These are phyloP conservation scores for Centruroides sculpturatus DNA, from an alignment of 1,140 invertebrate species.

Conservation along the genomic window DNA sequence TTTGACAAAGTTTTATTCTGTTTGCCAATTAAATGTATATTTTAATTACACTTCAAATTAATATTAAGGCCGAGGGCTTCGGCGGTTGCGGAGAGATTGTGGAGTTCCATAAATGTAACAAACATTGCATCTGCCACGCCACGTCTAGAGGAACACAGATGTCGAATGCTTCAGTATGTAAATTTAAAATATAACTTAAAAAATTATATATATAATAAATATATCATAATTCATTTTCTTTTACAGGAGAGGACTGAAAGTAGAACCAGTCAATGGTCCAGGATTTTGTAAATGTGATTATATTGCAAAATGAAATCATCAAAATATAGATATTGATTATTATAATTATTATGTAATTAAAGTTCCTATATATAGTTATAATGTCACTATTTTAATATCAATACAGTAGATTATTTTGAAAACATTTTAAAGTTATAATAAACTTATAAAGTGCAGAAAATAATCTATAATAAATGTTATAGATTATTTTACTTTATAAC, in stretches of 20 bases:
- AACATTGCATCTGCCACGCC: slow-evolving; percentile 30
- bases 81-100: slow-evolving; percentile 69
- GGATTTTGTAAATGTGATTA: slow-evolving; percentile 26
- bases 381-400: too few species aligned
- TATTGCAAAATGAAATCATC: neutral
- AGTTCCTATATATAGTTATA: too few species aligned
- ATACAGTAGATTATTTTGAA: too few species aligned
- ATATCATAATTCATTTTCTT: neutral
- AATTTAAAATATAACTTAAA: neutral
- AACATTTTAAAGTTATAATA: too few species aligned
- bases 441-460: too few species aligned
- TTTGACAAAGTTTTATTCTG: neutral
- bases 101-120: slow-evolving; percentile 38
- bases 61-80: slow-evolving; percentile 47
- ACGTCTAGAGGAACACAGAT: slow-evolving; percentile 67
- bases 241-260: slow-evolving; percentile 35
- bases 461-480: too few species aligned
- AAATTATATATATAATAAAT: neutral
- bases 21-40: neutral
- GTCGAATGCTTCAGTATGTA: slow-evolving; percentile 56
- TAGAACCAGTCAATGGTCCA: slow-evolving; percentile 45
- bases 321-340: too few species aligned
- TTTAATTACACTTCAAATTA: neutral
- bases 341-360: too few species aligned
- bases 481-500: too few species aligned